These are phyloP conservation scores for Regulus satrapa DNA, from an alignment of 2,113 vertebrate genomes.

Conservation along the genomic window DNA sequence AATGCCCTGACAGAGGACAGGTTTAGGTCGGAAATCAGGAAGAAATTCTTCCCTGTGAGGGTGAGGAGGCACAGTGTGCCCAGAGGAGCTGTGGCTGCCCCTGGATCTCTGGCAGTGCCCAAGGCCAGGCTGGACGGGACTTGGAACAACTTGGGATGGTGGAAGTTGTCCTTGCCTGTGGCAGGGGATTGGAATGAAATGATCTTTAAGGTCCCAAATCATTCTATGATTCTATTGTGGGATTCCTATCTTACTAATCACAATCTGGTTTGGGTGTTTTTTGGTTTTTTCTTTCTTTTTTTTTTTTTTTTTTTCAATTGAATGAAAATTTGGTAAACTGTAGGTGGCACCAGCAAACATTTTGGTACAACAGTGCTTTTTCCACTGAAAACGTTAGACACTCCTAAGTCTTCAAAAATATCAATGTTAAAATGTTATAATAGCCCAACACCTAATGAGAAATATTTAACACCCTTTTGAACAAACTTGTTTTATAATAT, in stretches of 20 bases:
- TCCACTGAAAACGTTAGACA: not conserved
- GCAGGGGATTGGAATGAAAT: not conserved
- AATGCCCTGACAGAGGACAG: not conserved
- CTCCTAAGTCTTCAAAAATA: not conserved
- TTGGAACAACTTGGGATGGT: fast-evolving
- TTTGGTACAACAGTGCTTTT: not conserved
- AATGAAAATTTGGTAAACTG: not conserved
- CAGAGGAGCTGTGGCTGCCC: not conserved
- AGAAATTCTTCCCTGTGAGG: not conserved
- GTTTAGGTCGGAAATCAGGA: not conserved
- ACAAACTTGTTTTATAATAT: not conserved
- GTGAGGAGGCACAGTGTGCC: fast-evolving
- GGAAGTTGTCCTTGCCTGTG: fast-evolving
- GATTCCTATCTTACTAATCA: not conserved
- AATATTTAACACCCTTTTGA: not conserved
- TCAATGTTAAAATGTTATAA: not conserved
- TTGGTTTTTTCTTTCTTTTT: no score
- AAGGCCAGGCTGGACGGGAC: fast-evolving
- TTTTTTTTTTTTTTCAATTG: not conserved
- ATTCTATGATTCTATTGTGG: no score
- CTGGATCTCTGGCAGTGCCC: not conserved
- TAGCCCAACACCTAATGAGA: not conserved
- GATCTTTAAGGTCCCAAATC: not conserved
- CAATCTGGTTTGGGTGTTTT: no score
- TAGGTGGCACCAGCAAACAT: not conserved